phyloP scores from a whole-genome alignment of 37 sponge, comb jelly and placozoan species.

The Cladorhizidae sp. region DNA sequence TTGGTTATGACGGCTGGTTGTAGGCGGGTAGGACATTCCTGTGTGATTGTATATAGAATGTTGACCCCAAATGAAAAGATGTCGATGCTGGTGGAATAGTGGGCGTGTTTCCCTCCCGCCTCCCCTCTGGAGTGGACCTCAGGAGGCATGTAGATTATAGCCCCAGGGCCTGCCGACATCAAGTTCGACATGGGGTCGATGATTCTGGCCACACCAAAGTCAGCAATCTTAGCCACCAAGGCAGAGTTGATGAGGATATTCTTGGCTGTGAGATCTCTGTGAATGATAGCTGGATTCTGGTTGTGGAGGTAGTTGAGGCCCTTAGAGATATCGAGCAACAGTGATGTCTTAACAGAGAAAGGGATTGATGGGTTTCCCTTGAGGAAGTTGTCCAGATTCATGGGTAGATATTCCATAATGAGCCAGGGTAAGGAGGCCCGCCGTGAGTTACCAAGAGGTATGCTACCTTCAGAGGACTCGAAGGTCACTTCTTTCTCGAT shows the following conservation, averaged over 20 bases:
- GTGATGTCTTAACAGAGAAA: slow-evolving; percentile 14
- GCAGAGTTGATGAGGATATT: slow-evolving; percentile 47
- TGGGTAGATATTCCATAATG: slow-evolving; percentile 42
- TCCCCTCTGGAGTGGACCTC: too few relatives aligned
- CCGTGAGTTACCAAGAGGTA: neutral
- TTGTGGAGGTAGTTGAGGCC: slow-evolving; percentile 63
- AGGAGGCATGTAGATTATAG: slow-evolving; percentile 40
- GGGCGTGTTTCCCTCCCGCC: too few relatives aligned
- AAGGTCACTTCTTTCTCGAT: neutral
- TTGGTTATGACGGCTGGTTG: slow-evolving; percentile 1
- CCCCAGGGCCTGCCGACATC: slow-evolving; percentile 7
- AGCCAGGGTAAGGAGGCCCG: slow-evolving; percentile 21
- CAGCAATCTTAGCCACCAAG: slow-evolving; percentile 58
- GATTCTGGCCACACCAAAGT: slow-evolving; percentile 61
- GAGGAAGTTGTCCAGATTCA: slow-evolving; percentile 15
- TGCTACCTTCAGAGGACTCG: neutral
- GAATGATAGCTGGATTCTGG: slow-evolving; percentile 37
- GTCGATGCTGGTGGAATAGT: slow-evolving; percentile 2
- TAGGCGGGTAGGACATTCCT: slow-evolving; percentile 34
- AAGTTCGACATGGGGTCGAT: slow-evolving; percentile 14
- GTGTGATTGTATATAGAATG: slow-evolving; percentile 35
- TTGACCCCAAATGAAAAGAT: slow-evolving; percentile 64
- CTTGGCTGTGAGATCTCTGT: slow-evolving; percentile 57
- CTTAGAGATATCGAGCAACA: slow-evolving; percentile 41
- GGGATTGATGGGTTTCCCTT: slow-evolving; percentile 8